Base-by-base conservation (phyloP, 2,113 vertebrate species). In the Hippocampus comes region DNA sequence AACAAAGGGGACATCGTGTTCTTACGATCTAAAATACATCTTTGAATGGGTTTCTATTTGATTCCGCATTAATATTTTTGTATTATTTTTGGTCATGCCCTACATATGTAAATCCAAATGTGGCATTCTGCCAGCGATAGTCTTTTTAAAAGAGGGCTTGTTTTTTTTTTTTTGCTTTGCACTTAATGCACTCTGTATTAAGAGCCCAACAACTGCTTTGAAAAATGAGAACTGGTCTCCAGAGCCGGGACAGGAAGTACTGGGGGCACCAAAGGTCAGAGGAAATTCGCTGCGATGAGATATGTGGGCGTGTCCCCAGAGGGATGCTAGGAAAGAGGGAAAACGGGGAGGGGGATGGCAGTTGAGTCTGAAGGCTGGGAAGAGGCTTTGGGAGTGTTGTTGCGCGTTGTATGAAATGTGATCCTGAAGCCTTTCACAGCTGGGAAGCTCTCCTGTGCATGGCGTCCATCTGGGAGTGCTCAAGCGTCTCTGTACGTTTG, bases 351-450 rank as follows among this genome's bases (percentile, higher is more conserved):
- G 63, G 67, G 67, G 63, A 25, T 23, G 64, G 55, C 64, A 67
- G 43, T 60, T 80, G 72, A 78, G 81, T 2, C 48, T 72, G 73
- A 77, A 9, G 76, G 77, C 67, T 77, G 80, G 72, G 71, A 41
- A 72, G 57, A 76, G 23, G 46, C 49, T 20, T 71, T 80, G 78
- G 70, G 78, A 70, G 81, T 78, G 78, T 86, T 82, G 84, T 79
- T 80, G 77, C 82, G 79, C 78, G 81, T 88, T 86, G 84, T 82
- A 78, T 87, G 87, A 86, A 88, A 90, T 81, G 79, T 82, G 88
- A 90, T 89, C 82, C 77, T 86, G 84, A 74, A 86, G 78, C 74
- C 57, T 57, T 71, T 68, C 78, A 83, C 89, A 86, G 85, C 87
- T 89, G 87, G 88, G 88, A 88, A 90, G 80, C 81, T 70, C 81